Percentiles rank a stretch among this genome's conserved stretches.
phyloP scores from a whole-genome alignment of 2,113 vertebrate species.

The Chaetops frenatus region DNA sequence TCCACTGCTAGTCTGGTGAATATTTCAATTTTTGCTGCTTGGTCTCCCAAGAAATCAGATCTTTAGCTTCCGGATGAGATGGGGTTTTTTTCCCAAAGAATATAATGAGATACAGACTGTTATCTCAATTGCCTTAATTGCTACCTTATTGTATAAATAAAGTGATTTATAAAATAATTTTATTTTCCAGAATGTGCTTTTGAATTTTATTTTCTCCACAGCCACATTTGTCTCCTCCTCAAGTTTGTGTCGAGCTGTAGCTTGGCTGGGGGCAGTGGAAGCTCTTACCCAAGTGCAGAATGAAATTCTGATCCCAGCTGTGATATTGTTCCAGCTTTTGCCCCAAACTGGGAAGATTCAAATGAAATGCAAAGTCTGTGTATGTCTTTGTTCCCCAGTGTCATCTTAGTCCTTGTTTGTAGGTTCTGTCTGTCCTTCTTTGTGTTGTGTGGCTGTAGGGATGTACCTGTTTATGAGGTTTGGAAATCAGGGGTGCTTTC shows the following conservation, averaged over 20 bases:
- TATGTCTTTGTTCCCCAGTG: background rate
- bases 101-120: background rate
- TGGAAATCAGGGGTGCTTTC: background rate
- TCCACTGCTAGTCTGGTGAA: background rate
- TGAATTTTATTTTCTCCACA: background rate
- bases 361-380: background rate
- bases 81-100: background rate
- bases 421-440: background rate
- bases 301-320: background rate
- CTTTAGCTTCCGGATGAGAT: background rate
- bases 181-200: background rate
- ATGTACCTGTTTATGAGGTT: background rate
- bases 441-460: accelerated
- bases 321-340: background rate
- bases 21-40: background rate
- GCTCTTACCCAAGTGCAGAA: background rate
- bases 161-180: background rate
- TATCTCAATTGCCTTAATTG: background rate
- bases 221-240: background rate
- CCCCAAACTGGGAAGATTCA: background rate
- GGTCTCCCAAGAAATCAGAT: background rate
- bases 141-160: background rate
- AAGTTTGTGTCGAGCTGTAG: background rate
- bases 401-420: background rate
- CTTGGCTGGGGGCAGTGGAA: background rate